Evolutionary conservation across 2,113 vertebrate genomes (phyloP), one percentile per base, ranked within the genome.

Genomic region (Rhabdornis inornatus): DNA sequence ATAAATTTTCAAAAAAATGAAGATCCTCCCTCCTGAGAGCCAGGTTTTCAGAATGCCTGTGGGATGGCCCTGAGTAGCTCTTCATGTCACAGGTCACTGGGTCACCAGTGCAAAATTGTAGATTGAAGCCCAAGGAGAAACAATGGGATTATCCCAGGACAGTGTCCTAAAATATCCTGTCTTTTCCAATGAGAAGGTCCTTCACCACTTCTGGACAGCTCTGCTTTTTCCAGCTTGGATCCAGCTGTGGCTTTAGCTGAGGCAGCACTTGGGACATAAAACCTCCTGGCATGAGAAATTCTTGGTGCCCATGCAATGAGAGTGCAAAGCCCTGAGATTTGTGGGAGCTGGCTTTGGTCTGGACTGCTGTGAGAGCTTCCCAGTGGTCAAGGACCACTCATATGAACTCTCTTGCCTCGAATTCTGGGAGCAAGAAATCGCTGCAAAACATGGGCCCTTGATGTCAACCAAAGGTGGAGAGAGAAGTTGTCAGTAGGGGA

Each of bases 201-300:
- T 65, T 21, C 44, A 27, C 8, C 24, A 2, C 25, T 35, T 47
- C 66, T 53, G 52, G 59, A 31, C 15, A 45, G 5, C 0, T 0
- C 14, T 74, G 15, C 15, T 30, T 56, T 42, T 42, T n/a, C 37
- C 37, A 61, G 16, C 28, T 82, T 0, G 19, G 35, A 65, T 28
- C 50, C 71, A 75, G 45, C 3, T 2, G 28, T 30, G 56, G 8
- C 39, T 69, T 31, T 28, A 59, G 44, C 7, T 50, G 49, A 64
- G n/a, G 11, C 28, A 31, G 18, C 13, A 16, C 28, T 52, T 30
- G 28, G 60, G 55, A 49, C 55, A 50, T 17, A 65, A 79, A 75
- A 21, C 6, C 21, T 53, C 13, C 27, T 2, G 1, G 6, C 1
- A 1, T n/a, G 13, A 20, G 37, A 15, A 76, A 39, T 13, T 3